Percentiles rank a stretch among this genome's conserved stretches.
phyloP scores from a whole-genome alignment of 2,797 vertebrate genomes.

The Crenichthys baileyi region DNA sequence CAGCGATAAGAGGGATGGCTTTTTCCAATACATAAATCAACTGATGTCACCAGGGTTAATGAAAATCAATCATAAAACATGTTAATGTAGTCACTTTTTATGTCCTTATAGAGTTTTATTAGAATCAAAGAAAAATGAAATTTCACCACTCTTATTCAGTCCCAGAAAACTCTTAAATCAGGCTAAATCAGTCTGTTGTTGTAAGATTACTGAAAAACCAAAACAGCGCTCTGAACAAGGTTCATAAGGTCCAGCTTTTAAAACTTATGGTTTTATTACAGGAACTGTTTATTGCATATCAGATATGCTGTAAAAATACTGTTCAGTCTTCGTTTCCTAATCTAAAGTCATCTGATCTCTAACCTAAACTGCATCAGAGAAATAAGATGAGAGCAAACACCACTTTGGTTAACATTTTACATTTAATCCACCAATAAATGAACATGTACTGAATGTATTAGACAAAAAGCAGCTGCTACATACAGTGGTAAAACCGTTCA shows the following conservation, averaged over 20 bases:
- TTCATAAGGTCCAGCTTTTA: background rate
- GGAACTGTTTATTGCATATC: background rate
- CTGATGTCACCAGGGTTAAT: background rate
- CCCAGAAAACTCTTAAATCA: background rate
- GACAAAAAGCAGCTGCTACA: background rate
- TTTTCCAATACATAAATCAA: background rate
- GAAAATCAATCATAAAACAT: background rate
- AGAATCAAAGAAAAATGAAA: background rate
- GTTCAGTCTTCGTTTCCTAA: background rate
- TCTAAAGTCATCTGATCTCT: background rate
- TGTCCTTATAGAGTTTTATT: background rate
- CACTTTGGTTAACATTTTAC: background rate
- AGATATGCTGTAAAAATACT: background rate
- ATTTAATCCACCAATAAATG: background rate
- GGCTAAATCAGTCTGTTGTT: background rate
- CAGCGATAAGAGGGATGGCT: background rate
- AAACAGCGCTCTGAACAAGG: background rate
- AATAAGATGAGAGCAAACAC: background rate
- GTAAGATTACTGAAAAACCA: background rate
- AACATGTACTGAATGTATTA: background rate
- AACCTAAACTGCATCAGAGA: background rate
- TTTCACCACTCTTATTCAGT: background rate
- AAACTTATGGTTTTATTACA: background rate
- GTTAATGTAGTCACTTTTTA: background rate
- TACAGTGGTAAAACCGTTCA: background rate